Percentiles rank a stretch among this genome's conserved stretches.
Conservation (phyloP, 2,797 vertebrate genomes). For the Poecilia wingei region DNA sequence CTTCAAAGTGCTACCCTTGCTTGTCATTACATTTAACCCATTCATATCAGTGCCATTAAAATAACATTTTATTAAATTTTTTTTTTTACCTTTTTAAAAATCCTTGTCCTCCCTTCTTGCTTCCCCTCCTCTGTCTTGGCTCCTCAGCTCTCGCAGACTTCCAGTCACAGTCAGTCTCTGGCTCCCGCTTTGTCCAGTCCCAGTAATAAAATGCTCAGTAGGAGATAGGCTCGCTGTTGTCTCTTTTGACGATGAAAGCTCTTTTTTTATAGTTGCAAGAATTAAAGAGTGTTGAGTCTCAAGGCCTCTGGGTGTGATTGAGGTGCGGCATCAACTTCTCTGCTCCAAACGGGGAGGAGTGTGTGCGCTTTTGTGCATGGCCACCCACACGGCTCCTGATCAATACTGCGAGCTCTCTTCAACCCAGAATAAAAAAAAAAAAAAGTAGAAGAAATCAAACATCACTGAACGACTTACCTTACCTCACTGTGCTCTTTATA, state of each 20-base stretch:
- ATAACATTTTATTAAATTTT: not conserved
- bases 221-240: constrained; percentile 46
- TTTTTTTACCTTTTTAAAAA: constrained; percentile 49
- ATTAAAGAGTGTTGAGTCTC: constrained; percentile 41
- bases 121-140: constrained; percentile 20
- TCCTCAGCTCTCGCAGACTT: constrained; percentile 54
- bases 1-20: not conserved
- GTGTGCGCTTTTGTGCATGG: constrained; percentile 25
- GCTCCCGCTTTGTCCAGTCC: constrained; percentile 31
- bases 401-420: constrained; percentile 42
- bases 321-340: constrained; percentile 64
- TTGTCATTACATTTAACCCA: not conserved
- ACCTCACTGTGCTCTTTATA: not conserved
- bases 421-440: not conserved
- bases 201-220: constrained; percentile 44
- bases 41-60: not conserved
- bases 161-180: constrained; percentile 39
- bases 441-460: constrained; percentile 43
- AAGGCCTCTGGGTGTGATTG: constrained; percentile 68
- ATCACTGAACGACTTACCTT: constrained; percentile 17
- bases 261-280: constrained; percentile 68
- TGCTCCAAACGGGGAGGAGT: constrained; percentile 38
- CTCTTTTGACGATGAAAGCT: constrained; percentile 56
- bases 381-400: constrained; percentile 57
- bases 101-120: constrained; percentile 26